Conservation (phyloP, 2,113 vertebrate species). For the Aplodontia rufa region DNA sequence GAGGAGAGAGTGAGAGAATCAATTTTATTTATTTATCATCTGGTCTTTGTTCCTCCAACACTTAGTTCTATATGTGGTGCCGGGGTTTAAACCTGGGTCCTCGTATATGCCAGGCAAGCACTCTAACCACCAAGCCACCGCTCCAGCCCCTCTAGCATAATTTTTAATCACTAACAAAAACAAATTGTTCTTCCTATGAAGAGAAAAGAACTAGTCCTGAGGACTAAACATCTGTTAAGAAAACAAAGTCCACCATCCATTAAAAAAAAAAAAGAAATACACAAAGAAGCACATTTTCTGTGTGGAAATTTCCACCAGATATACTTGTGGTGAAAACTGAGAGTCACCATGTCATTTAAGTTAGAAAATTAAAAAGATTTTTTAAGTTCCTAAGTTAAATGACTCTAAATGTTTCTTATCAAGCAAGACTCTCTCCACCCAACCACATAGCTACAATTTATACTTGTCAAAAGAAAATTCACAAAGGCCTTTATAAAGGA, state of each 20-base stretch:
- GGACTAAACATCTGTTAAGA: conserved; percentile 1
- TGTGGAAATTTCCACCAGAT: conserved; percentile 53
- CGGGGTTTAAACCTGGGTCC: no score
- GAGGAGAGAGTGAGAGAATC: no score
- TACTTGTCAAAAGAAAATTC: neutral
- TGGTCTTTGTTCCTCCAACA: no score
- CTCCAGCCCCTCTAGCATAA: no score
- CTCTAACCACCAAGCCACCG: no score
- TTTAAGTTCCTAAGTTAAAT: conserved; percentile 40
- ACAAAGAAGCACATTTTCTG: conserved; percentile 7
- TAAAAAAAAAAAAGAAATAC: conserved; percentile 19
- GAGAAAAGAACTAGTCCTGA: neutral
- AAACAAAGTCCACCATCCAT: conserved; percentile 1
- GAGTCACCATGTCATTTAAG: neutral
- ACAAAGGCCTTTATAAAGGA: neutral
- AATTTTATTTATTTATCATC: no score
- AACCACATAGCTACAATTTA: neutral
- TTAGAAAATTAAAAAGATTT: conserved; percentile 28
- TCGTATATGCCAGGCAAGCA: no score
- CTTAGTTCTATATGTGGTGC: no score
- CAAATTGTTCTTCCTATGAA: neutral
- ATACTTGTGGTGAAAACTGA: neutral
- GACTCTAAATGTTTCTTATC: neutral
- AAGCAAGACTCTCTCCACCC: conserved; percentile 7
- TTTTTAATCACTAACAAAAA: conserved; percentile 1